These are phyloP conservation scores for Alfaro cultratus DNA, from an alignment of 2,797 vertebrate genomes.

Conservation along the genomic window DNA sequence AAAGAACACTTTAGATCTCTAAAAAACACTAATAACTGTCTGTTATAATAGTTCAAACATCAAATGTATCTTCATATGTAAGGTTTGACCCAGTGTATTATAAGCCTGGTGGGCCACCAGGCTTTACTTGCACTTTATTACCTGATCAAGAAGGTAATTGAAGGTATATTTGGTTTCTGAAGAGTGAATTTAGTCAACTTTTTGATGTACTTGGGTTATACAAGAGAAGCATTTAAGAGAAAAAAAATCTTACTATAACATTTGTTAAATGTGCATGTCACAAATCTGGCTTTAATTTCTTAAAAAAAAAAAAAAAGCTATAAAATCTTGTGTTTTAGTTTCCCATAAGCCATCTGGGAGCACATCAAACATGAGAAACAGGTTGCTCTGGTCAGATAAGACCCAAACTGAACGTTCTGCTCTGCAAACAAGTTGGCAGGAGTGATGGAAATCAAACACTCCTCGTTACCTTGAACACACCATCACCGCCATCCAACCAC, in stretches of 20 bases:
- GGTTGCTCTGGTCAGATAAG: background rate
- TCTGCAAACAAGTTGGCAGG: background rate
- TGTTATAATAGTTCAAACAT: background rate
- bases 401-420: background rate
- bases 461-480: background rate
- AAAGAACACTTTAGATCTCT: background rate
- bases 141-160: background rate
- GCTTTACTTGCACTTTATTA: background rate
- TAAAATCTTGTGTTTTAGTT: background rate
- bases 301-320: background rate
- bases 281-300: background rate
- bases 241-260: background rate
- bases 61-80: background rate
- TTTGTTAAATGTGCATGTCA: background rate
- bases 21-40: background rate
- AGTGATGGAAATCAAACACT: background rate
- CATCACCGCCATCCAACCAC: background rate
- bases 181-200: background rate
- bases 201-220: background rate
- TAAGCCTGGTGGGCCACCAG: no score
- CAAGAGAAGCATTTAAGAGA: background rate
- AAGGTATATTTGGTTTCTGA: background rate
- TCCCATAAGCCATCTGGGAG: background rate
- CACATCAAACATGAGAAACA: background rate
- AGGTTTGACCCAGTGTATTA: no score